Percentiles rank a stretch among this genome's conserved stretches.
These are phyloP conservation scores for Opisthograptis luteolata DNA, from an alignment of 2,888 invertebrate species.

Conservation along the genomic window DNA sequence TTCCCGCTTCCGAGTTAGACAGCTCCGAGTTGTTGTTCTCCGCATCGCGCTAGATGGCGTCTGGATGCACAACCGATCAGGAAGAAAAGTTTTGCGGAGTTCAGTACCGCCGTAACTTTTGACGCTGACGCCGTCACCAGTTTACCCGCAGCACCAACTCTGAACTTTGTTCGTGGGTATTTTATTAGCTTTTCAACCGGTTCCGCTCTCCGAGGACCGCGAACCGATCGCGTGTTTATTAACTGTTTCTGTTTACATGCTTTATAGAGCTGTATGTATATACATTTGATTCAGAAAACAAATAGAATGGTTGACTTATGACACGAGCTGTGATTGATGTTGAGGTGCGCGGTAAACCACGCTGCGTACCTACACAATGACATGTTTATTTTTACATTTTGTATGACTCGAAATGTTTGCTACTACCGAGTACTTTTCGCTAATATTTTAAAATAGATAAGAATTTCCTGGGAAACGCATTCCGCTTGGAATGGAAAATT, in stretches of 20 bases:
- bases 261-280: not conserved
- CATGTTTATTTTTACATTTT: too few species aligned
- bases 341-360: not conserved
- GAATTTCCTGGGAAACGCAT: too few species aligned
- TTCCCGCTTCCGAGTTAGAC: not conserved
- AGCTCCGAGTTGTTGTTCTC: not conserved
- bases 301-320: not conserved
- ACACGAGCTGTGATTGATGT: too few species aligned
- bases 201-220: not conserved
- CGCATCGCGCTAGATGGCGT: conserved; percentile 17
- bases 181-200: conserved; percentile 9
- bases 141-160: conserved; percentile 2
- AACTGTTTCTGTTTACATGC: not conserved
- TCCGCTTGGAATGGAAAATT: too few species aligned
- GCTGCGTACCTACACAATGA: too few species aligned
- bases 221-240: not conserved
- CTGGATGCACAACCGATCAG: not conserved
- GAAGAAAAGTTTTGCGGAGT: conserved; percentile 8
- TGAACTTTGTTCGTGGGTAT: conserved; percentile 3
- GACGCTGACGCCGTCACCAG: not conserved
- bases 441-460: too few species aligned
- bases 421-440: too few species aligned
- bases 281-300: not conserved
- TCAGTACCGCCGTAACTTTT: not conserved
- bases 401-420: too few species aligned